Base-by-base conservation (phyloP, 2,113 vertebrate species). In the Notothenia coriiceps region DNA sequence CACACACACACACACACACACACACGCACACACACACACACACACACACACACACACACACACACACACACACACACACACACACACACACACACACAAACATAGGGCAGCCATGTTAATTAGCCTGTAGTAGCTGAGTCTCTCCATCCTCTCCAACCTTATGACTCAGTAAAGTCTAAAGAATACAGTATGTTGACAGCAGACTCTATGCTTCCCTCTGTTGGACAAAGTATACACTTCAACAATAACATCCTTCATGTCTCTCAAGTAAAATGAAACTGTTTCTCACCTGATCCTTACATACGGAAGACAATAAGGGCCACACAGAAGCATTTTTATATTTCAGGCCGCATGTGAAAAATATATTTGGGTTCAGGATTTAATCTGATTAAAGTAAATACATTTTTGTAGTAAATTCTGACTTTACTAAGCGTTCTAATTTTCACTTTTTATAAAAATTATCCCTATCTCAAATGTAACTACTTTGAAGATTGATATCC, bases 181-280 rank as follows among this genome's bases (percentile, higher is more conserved):
- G 10, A 20, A 7, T 5, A 29, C 29, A 29, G 29, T 29, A 20
- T 33, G n/a, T 33, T 20, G 33, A n/a, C 63, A 18, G 47, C 22
- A 46, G 10, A 20, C 10, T 49, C 68, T 66, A 40, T 87, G 69
- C 70, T 65, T 43, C 86, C 74, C 63, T 71, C 89, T 89, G 70
- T 67, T 90, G 87, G 83, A 70, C 69, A 46, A 13, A 59, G 2
- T 0, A 22, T 20, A 47, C 8, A 46, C 18, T 74, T 63, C 80
- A 75, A 22, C 14, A 54, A 49, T 12, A 46, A 35, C 43, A n/a
- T 54, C 20, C 1, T 15, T 14, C 46, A 17, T 10, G 2, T 20
- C 25, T 61, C 10, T 1, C 10, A 40, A 14, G 2, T 9, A 43
- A 40, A 17, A 8, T 18, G 40, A 29, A 14, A 7, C 40, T 4